Evolutionary conservation across 1,140 invertebrate species (phyloP).

Genomic region (Chionoecetes opilio): DNA sequence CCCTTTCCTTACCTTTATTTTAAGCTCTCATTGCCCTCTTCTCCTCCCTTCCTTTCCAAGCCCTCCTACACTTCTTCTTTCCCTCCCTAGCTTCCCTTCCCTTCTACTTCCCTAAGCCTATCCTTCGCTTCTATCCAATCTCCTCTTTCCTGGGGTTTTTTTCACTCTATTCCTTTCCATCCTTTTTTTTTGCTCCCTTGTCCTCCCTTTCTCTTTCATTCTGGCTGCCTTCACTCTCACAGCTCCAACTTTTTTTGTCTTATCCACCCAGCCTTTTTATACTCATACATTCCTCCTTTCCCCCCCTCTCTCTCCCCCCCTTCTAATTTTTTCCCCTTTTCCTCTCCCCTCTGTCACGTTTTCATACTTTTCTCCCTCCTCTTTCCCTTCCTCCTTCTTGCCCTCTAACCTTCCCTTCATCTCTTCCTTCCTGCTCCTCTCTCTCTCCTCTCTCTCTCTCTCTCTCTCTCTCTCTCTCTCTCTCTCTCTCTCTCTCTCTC

Average conservation of each 20-base stretch:
- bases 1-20: no score
- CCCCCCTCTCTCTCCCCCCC: not conserved
- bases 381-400: not conserved
- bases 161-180: no score
- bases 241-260: not conserved
- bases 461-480: conserved; percentile 12
- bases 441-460: conserved; percentile 18
- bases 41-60: no score
- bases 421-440: not conserved
- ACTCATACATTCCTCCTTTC: not conserved
- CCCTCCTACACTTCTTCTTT: not conserved
- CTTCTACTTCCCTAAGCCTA: no score
- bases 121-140: not conserved
- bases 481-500: not conserved
- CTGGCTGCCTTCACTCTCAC: not conserved
- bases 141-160: not conserved
- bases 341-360: no score
- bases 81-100: not conserved
- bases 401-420: not conserved
- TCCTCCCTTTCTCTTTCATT: not conserved
- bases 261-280: not conserved
- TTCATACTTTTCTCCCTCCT: no score
- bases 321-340: no score
- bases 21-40: no score
- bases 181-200: not conserved